Evolutionary conservation across 1,140 invertebrate species (phyloP).

Genomic region (Philopotamus ludificatus): DNA sequence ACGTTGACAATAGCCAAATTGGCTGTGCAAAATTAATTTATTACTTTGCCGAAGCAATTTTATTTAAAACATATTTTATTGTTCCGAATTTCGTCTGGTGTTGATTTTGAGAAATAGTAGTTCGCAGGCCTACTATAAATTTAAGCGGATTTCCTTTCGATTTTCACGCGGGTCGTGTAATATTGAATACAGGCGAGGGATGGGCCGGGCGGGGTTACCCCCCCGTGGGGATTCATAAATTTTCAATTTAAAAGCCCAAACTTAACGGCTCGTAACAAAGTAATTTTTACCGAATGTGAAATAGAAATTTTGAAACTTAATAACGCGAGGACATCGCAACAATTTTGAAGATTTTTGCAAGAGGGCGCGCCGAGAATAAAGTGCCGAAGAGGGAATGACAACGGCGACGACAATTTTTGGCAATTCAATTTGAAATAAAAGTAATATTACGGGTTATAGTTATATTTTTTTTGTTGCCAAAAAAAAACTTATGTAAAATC

Average conservation of each 20-base stretch:
- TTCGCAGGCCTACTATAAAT: constrained; percentile 12
- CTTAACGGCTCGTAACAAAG: constrained; percentile 18
- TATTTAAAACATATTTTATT: too few species aligned
- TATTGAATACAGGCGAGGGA: constrained; percentile 25
- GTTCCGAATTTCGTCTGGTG: too few species aligned
- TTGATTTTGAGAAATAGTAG: neutral
- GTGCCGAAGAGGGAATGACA: neutral
- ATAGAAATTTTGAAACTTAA: neutral
- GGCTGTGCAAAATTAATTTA: too few species aligned
- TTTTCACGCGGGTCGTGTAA: constrained; percentile 2
- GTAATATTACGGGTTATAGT: too few species aligned
- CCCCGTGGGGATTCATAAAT: constrained; percentile 30
- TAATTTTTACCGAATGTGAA: constrained; percentile 7
- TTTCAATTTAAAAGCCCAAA: constrained; percentile 19
- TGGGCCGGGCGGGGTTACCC: neutral
- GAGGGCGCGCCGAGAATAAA: neutral
- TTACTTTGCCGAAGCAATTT: neutral
- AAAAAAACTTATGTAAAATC: too few species aligned
- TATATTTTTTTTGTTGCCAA: too few species aligned
- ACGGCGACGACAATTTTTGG: too few species aligned
- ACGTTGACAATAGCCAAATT: too few species aligned
- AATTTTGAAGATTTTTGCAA: neutral
- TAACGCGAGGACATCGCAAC: neutral
- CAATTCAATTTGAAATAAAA: too few species aligned
- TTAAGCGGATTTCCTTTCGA: constrained; percentile 7